phyloP scores from a whole-genome alignment of 2,797 vertebrate species.

The Taeniopygia guttata region DNA sequence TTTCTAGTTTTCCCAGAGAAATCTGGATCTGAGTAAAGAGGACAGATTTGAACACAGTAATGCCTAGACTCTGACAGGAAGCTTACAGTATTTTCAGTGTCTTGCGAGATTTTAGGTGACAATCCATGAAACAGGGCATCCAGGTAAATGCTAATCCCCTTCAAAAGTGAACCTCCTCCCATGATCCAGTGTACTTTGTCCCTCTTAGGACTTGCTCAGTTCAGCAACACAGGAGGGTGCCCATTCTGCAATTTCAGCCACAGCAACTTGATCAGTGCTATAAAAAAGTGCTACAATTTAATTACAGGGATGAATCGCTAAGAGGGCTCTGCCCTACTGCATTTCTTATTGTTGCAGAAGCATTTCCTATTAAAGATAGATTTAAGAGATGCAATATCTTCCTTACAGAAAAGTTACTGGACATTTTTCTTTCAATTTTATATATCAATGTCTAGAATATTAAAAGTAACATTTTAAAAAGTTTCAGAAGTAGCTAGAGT shows the following conservation, averaged over 20 bases:
- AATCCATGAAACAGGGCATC: background rate
- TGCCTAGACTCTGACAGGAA: background rate
- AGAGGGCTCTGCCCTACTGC: background rate
- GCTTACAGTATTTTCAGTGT: background rate
- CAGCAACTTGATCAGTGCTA: background rate
- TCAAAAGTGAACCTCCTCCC: background rate
- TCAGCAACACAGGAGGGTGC: background rate
- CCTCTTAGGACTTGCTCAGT: background rate
- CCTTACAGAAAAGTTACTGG: background rate
- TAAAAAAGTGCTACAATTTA: background rate
- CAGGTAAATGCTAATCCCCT: background rate
- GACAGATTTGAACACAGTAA: background rate
- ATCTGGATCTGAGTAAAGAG: background rate
- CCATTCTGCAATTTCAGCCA: background rate
- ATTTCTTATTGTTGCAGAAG: background rate
- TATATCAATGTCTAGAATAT: background rate
- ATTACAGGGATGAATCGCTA: background rate
- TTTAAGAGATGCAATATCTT: background rate
- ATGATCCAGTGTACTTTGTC: background rate
- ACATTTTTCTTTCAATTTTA: background rate
- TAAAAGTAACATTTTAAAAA: background rate
- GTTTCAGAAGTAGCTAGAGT: background rate
- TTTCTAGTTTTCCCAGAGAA: background rate
- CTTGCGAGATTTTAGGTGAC: background rate
- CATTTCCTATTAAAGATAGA: background rate